Conservation (phyloP, 1,140 invertebrate species). For the Goniozus legneri region DNA sequence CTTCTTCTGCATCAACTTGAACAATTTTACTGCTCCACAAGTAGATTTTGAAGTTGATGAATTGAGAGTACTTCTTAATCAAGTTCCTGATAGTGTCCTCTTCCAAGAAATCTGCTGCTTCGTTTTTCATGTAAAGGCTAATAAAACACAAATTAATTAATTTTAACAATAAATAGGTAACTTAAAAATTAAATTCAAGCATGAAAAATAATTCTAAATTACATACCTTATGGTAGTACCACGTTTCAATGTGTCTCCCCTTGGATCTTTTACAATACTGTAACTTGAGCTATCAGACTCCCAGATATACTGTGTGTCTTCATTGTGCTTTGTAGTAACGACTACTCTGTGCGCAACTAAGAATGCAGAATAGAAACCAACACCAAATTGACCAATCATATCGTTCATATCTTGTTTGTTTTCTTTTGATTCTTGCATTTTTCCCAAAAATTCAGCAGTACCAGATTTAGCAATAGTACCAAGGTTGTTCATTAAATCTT, state of each 20-base stretch:
- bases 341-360: conserved; percentile 86
- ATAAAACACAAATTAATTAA: conserved; percentile 23
- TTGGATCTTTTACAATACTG: conserved; percentile 88
- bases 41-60: conserved; percentile 99
- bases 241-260: conserved; percentile 84
- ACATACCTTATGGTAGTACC: conserved; percentile 65
- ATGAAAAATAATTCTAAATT: too few relatives aligned
- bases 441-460: conserved; percentile 95
- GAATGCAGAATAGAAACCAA: conserved; percentile 97
- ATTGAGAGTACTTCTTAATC: conserved; percentile 98
- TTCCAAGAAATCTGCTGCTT: conserved; percentile 94
- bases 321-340: conserved; percentile 94
- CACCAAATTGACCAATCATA: conserved; percentile 95
- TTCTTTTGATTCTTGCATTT: conserved; percentile 73
- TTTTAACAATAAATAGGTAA: background rate
- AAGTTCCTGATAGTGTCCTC: conserved; percentile 85
- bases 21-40: conserved; percentile 93
- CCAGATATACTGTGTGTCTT: conserved; percentile 97
- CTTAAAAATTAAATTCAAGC: too few relatives aligned
- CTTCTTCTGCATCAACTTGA: conserved; percentile 75
- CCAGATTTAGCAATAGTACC: conserved; percentile 99
- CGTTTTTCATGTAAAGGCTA: conserved; percentile 91
- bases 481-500: conserved; percentile 92
- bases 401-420: conserved; percentile 70
- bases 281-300: conserved; percentile 91